Evolutionary conservation across 2,888 invertebrate genomes (phyloP), one percentile per base, ranked within the genome.

Genomic region (Troilus luridus): DNA sequence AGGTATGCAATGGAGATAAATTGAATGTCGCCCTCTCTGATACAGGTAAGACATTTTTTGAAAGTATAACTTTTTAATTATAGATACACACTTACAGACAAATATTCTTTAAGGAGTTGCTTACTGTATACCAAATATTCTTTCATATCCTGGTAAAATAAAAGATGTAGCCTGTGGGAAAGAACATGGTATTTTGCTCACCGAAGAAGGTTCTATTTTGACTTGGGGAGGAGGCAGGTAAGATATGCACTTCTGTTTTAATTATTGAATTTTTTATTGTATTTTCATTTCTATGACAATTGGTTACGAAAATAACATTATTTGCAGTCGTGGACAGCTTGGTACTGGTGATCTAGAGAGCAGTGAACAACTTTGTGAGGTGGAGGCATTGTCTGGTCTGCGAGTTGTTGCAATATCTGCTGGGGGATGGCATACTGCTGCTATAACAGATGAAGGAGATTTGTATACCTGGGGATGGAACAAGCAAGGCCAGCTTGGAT

Each of bases 381-480:
- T 98, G 5, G 96, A 97, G 93, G 97, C 96, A 85, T 94, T 98
- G 85, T 96, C 96, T 85, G 98, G 98, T 21, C 95, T 98, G 41
- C 95, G 95, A 93, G 95, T 98, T 91, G 94, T 94, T 0, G 95
- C 95, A 93, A 96, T 98, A 90, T 95, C 96, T 88, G 96, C 97
- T 72, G 98, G 97, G 12, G 98, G 98, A 17, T 98, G 98, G 98
- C 98, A 98, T 94, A 97, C 96, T 91, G 95, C 96, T 90, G 98
- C 97, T 17, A 94, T 98, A 12, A 97, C 97, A 93, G 95, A 96
- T 93, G 95, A 95, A 94, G 98, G 98, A 21, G 98, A 98, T 94
- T 93, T 98, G 0, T 98, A 98, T 94, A 95, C 96, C 5, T 98
- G 98, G 98, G 98, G 98, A 12, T 98, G 97, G 97, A 98, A 98